These are phyloP conservation scores for Aurelia sp. DNA, from an alignment of 30 jellyfish, hydroid and myxozoan species.

Conservation along the genomic window DNA sequence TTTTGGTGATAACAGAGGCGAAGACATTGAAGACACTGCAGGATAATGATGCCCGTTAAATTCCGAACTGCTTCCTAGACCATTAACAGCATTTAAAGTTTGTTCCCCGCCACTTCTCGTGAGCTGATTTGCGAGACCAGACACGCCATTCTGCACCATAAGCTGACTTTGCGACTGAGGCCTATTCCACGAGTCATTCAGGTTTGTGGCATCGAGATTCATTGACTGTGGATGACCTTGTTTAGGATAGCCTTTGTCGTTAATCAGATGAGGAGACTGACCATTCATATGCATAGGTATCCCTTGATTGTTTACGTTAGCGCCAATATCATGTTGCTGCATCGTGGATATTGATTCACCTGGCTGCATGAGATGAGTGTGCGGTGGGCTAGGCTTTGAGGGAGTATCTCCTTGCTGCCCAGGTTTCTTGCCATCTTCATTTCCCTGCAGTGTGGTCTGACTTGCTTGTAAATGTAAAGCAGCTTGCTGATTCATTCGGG, in stretches of 20 bases:
- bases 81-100: constrained; percentile 51
- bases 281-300: constrained; percentile 21
- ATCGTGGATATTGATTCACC: constrained; percentile 15
- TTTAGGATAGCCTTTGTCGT: constrained; percentile 11
- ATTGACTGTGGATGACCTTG: neutral
- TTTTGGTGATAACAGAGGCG: constrained; percentile 81
- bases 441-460: constrained; percentile 20
- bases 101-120: constrained; percentile 52
- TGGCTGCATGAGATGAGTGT: neutral
- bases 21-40: constrained; percentile 44
- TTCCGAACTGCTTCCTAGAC: constrained; percentile 35
- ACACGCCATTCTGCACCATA: constrained; percentile 28
- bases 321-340: constrained; percentile 27
- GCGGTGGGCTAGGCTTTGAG: constrained; percentile 24
- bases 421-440: constrained; percentile 22
- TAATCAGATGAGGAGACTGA: constrained; percentile 16
- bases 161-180: constrained; percentile 7
- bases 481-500: constrained; percentile 96
- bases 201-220: constrained; percentile 11
- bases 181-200: constrained; percentile 59
- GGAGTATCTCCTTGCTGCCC: neutral
- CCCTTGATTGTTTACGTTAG: constrained; percentile 6
- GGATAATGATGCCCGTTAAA: constrained; percentile 25
- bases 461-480: constrained; percentile 68
- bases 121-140: constrained; percentile 4